Conservation (phyloP, 2,888 invertebrate genomes). For the Asteroscopus sphinx region DNA sequence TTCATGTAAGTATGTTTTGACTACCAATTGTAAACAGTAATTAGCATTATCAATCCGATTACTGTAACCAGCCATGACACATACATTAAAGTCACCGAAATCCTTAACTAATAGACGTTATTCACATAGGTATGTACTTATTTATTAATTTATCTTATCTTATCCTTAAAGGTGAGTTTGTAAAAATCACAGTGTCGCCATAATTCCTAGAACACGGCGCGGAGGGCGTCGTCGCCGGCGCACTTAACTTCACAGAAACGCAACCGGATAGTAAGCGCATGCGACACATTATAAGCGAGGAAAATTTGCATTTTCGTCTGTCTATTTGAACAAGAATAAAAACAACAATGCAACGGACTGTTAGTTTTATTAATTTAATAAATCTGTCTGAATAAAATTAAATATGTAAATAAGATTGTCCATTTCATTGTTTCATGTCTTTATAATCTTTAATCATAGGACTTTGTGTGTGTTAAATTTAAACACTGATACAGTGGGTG, state of each 20-base stretch:
- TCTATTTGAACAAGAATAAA: slow-evolving; percentile 15
- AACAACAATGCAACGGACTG: neutral
- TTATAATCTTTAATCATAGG: no score
- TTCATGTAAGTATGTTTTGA: slow-evolving; percentile 5
- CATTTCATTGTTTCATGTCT: no score
- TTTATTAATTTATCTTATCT: slow-evolving; percentile 27
- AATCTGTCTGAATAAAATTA: no score
- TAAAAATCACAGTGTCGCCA: slow-evolving; percentile 24
- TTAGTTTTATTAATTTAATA: no score
- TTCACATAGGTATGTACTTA: neutral
- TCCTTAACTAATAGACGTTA: slow-evolving; percentile 6
- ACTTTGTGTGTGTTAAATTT: no score
- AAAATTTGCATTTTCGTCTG: slow-evolving; percentile 41
- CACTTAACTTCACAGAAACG: slow-evolving; percentile 39
- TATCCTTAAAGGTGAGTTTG: slow-evolving; percentile 16
- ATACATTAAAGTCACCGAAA: slow-evolving; percentile 18
- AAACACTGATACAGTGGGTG: no score
- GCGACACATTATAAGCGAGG: slow-evolving; percentile 43
- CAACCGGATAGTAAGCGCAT: slow-evolving; percentile 53
- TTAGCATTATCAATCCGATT: slow-evolving; percentile 30
- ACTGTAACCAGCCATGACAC: slow-evolving; percentile 8
- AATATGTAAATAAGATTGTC: no score
- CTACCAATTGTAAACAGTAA: slow-evolving; percentile 25
- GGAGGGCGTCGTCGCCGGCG: slow-evolving; percentile 22
- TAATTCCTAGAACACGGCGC: slow-evolving; percentile 43